Conservation (phyloP, 2,113 vertebrate genomes). For the Campylorhamphus procurvoides region DNA sequence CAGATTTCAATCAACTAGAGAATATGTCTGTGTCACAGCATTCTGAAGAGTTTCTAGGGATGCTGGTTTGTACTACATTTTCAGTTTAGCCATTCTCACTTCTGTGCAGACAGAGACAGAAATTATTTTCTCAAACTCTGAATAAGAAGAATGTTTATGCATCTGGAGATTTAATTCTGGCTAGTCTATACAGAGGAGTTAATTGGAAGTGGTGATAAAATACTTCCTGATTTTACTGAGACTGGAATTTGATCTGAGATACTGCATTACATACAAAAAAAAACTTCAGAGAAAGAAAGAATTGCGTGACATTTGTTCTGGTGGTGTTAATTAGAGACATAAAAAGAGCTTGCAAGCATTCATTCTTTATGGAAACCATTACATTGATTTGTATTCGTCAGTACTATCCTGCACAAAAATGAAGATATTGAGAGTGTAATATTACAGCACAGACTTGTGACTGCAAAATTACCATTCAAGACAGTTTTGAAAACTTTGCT, state of each 20-base stretch:
- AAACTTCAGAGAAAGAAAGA: background rate
- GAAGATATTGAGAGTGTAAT: background rate
- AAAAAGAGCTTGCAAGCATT: background rate
- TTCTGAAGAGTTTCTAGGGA: background rate
- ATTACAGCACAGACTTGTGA: background rate
- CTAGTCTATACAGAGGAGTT: background rate
- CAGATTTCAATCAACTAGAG: background rate
- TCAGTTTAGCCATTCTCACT: background rate
- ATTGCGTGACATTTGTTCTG: background rate
- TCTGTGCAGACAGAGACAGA: background rate
- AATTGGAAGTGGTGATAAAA: background rate
- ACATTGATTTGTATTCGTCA: background rate
- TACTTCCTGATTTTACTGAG: background rate
- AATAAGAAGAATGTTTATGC: background rate
- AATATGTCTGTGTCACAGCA: background rate
- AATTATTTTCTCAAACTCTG: background rate
- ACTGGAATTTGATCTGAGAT: background rate
- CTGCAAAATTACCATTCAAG: background rate
- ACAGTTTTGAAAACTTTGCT: background rate
- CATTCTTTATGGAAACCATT: background rate
- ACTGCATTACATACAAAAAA: background rate
- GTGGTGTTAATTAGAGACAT: background rate
- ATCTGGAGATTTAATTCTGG: background rate
- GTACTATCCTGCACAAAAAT: background rate
- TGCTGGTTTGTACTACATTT: background rate